A percentile compares a stretch with the other conserved stretches of the same genome.
These are phyloP conservation scores for Philopotamus ludificatus DNA, from an alignment of 1,140 invertebrate species.

Conservation along the genomic window DNA sequence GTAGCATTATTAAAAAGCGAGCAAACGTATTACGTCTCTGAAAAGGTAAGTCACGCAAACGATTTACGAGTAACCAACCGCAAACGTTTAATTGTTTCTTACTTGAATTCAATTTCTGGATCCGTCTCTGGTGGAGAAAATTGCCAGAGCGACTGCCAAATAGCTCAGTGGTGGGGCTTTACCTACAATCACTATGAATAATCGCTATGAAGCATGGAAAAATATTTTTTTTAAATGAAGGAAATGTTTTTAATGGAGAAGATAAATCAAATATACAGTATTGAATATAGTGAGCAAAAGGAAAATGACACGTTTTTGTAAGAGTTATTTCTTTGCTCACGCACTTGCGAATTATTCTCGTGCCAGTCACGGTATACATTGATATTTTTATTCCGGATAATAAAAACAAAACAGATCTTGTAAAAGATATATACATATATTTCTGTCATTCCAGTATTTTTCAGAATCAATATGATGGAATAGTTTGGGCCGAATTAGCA, in stretches of 20 bases:
- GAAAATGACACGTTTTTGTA: neutral
- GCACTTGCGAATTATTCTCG: neutral
- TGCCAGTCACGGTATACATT: slow-evolving; percentile 13
- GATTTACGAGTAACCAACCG: slow-evolving; percentile 36
- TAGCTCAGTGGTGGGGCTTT: slow-evolving; percentile 2
- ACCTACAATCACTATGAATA: neutral
- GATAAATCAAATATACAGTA: neutral
- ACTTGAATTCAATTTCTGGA: slow-evolving; percentile 33
- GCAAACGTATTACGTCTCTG: slow-evolving; percentile 31
- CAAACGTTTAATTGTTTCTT: slow-evolving; percentile 33
- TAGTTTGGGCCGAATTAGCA: neutral
- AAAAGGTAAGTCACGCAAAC: slow-evolving; percentile 27
- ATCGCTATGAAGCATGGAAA: neutral
- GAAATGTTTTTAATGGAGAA: too few relatives aligned
- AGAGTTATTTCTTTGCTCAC: slow-evolving; percentile 3
- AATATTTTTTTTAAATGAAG: neutral
- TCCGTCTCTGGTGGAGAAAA: neutral
- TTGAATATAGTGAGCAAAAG: neutral
- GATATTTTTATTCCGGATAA: neutral
- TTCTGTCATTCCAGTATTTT: neutral
- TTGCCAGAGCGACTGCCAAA: neutral
- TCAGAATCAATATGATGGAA: neutral
- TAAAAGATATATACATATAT: neutral
- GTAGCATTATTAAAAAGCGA: slow-evolving; percentile 36
- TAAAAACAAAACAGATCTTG: neutral